Evolutionary conservation across 1,140 invertebrate genomes (phyloP).

Genomic region (Pseudobourletiella spinata): DNA sequence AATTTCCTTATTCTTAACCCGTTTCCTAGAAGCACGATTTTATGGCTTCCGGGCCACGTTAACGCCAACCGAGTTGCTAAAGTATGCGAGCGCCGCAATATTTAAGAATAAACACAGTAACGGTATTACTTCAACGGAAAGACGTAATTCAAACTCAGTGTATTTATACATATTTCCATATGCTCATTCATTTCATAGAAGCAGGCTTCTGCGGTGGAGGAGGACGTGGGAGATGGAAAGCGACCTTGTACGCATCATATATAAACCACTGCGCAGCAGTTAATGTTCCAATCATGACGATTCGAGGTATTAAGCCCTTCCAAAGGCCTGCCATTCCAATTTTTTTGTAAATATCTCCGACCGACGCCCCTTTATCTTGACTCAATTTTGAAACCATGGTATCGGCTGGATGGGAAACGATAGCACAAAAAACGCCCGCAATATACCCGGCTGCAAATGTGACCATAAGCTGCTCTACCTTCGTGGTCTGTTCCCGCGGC

Average conservation of each 20-base stretch:
- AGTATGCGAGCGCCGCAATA: no score
- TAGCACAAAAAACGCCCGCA: slow-evolving; percentile 98
- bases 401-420: slow-evolving; percentile 98
- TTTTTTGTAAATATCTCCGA: slow-evolving; percentile 62
- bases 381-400: slow-evolving; percentile 98
- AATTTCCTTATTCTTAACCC: no score
- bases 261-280: slow-evolving; percentile 65
- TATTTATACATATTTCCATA: no score
- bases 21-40: no score
- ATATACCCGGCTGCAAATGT: slow-evolving; percentile 98
- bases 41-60: no score
- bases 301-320: slow-evolving; percentile 56
- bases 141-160: no score
- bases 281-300: slow-evolving; percentile 63
- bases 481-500: slow-evolving; percentile 81
- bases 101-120: no score
- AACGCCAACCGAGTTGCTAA: no score
- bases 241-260: slow-evolving; percentile 53
- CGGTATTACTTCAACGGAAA: no score
- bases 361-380: slow-evolving; percentile 76
- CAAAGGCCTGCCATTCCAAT: slow-evolving; percentile 54
- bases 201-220: slow-evolving; percentile 58
- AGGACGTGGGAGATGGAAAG: slow-evolving; percentile 49
- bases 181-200: no score
- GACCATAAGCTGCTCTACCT: slow-evolving; percentile 90